Evolutionary conservation across 2,797 vertebrate species (phyloP).

Genomic region (Muraenolepis orangiensis): DNA sequence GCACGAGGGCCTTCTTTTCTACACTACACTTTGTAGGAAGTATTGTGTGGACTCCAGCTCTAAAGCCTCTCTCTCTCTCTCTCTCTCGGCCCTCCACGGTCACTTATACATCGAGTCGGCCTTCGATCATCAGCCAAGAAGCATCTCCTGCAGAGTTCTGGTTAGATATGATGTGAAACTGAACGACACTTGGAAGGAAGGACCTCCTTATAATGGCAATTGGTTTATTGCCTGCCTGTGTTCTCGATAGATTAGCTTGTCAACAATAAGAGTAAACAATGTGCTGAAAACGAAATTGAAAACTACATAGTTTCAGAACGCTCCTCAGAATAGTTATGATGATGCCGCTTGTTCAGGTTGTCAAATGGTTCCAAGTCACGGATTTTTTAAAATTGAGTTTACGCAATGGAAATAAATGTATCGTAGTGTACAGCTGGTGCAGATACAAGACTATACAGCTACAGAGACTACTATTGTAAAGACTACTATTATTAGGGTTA

Average conservation of each 20-base stretch:
- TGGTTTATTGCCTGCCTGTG: background rate
- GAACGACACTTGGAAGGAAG: slow-evolving; percentile 4
- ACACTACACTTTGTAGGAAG: slow-evolving; percentile 40
- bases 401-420: background rate
- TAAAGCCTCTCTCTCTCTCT: slow-evolving; percentile 21
- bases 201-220: slow-evolving; percentile 2
- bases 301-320: background rate
- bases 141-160: background rate
- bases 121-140: slow-evolving; percentile 1
- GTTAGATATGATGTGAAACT: slow-evolving; percentile 15
- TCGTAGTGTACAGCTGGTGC: background rate
- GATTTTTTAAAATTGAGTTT: background rate
- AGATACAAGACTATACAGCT: background rate
- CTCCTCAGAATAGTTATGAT: background rate
- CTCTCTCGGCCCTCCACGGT: slow-evolving; percentile 8
- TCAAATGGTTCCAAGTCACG: slow-evolving; percentile 13
- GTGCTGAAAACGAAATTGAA: background rate
- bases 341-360: slow-evolving; percentile 8
- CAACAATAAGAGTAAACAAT: slow-evolving; percentile 4
- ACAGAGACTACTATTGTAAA: background rate
- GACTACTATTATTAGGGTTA: background rate
- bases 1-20: slow-evolving; percentile 35
- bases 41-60: slow-evolving; percentile 43
- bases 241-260: slow-evolving; percentile 14
- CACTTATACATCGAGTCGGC: slow-evolving; percentile 3